These are phyloP conservation scores for Drosophila emarginata DNA, from an alignment of 2,888 invertebrate genomes.

Conservation along the genomic window DNA sequence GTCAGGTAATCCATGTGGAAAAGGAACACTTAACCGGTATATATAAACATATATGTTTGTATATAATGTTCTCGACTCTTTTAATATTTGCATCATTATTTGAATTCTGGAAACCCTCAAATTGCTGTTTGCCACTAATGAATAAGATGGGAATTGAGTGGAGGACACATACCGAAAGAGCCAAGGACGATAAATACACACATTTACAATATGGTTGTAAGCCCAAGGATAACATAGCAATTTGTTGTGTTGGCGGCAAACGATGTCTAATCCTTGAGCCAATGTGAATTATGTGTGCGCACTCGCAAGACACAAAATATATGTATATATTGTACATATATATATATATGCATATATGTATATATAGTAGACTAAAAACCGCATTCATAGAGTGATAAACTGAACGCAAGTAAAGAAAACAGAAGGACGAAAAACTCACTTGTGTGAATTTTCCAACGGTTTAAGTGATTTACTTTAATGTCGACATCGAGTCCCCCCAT, in stretches of 20 bases:
- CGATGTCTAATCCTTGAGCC: conserved; percentile 68
- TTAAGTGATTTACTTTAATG: conserved; percentile 69
- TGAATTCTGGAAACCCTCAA: conserved; percentile 5
- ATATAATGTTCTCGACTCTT: conserved; percentile 2
- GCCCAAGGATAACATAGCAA: conserved; percentile 58
- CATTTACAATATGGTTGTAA: conserved; percentile 22
- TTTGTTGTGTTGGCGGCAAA: conserved; percentile 40
- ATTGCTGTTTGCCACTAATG: conserved; percentile 12
- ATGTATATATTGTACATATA: not conserved
- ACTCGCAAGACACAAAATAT: conserved; percentile 25
- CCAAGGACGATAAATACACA: conserved; percentile 17
- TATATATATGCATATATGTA: not conserved
- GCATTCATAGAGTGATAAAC: conserved; percentile 1
- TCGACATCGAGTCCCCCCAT: no score
- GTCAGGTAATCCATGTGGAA: conserved; percentile 12
- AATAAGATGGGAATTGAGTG: conserved; percentile 10
- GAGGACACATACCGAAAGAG: not conserved
- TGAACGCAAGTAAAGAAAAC: not conserved
- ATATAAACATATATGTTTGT: not conserved
- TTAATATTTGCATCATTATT: conserved; percentile 4
- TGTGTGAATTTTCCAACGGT: conserved; percentile 48
- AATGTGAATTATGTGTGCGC: conserved; percentile 65
- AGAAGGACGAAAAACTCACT: conserved; percentile 13
- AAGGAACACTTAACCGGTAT: conserved; percentile 11
- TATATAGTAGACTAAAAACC: not conserved